Evolutionary conservation across 1,140 invertebrate species (phyloP).

Genomic region (Drosophila lacertosa): DNA sequence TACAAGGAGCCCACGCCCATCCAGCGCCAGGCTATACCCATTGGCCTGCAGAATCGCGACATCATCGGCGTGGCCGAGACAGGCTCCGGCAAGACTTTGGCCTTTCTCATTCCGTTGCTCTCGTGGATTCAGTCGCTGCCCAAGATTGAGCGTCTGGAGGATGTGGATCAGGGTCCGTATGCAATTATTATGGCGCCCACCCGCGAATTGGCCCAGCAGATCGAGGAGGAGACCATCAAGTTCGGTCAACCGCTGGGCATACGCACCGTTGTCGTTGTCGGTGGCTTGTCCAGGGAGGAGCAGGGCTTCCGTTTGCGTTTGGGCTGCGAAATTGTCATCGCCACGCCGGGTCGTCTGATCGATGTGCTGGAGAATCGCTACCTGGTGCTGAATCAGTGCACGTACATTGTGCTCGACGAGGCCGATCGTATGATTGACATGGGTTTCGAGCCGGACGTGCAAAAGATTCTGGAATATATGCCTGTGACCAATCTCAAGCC

Average conservation of each 20-base stretch:
- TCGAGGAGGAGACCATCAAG: constrained; percentile 99
- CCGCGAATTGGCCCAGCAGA: constrained; percentile 99
- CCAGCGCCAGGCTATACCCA: constrained; percentile 99
- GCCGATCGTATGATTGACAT: constrained; percentile 99
- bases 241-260: constrained; percentile 98
- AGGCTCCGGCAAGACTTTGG: constrained; percentile 98
- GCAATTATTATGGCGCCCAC: constrained; percentile 99
- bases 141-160: constrained; percentile 96
- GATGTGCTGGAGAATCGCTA: constrained; percentile 99
- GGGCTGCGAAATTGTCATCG: constrained; percentile 99
- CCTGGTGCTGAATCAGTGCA: constrained; percentile 97
- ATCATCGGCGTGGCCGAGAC: constrained; percentile 99
- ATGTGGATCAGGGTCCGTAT: constrained; percentile 98
- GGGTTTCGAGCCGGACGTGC: constrained; percentile 99
- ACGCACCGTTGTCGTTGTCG: constrained; percentile 98
- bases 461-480: constrained; percentile 99
- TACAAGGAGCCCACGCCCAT: constrained; percentile 99
- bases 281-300: constrained; percentile 98
- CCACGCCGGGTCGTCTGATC: constrained; percentile 99
- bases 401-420: constrained; percentile 96
- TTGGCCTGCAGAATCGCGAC: constrained; percentile 98
- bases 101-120: constrained; percentile 98
- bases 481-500: constrained; percentile 99
- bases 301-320: constrained; percentile 98
- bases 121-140: constrained; percentile 99